Percentiles rank a stretch among this genome's conserved stretches.
phyloP scores from a whole-genome alignment of 2,888 invertebrate genomes.

The Abscondita cerata region DNA sequence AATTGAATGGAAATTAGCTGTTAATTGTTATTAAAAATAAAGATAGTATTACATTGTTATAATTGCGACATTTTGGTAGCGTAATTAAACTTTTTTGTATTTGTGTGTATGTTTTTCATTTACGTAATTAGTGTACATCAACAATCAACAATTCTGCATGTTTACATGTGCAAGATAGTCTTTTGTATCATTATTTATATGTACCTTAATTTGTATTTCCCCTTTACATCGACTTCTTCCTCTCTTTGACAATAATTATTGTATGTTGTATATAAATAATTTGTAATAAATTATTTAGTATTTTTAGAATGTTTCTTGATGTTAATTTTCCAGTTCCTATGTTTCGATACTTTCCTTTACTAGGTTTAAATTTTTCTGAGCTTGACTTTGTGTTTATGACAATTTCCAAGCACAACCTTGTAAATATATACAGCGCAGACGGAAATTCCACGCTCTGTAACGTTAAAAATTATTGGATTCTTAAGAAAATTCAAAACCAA shows the following conservation, averaged over 20 bases:
- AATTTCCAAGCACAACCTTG: too few relatives aligned
- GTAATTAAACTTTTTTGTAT: constrained; percentile 14
- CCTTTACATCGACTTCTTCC: constrained; percentile 49
- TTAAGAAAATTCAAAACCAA: too few relatives aligned
- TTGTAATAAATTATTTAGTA: constrained; percentile 32
- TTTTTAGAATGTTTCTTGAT: too few relatives aligned
- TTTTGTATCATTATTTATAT: constrained; percentile 18
- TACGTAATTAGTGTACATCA: constrained; percentile 16
- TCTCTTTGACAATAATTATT: constrained; percentile 55
- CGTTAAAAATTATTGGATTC: too few relatives aligned
- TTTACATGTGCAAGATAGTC: constrained; percentile 21
- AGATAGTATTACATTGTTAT: constrained; percentile 4
- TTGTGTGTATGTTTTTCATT: constrained; percentile 22
- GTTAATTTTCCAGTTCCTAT: too few relatives aligned
- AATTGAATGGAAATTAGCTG: neutral
- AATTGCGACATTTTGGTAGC: constrained; percentile 16
- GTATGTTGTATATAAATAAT: constrained; percentile 50
- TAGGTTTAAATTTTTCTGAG: too few relatives aligned
- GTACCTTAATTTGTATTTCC: constrained; percentile 22
- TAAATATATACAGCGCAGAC: too few relatives aligned
- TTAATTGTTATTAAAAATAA: neutral
- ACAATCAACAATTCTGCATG: constrained; percentile 16
- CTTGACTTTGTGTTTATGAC: too few relatives aligned
- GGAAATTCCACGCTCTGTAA: too few relatives aligned
- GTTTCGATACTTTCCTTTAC: too few relatives aligned